Percentiles rank a stretch among this genome's conserved stretches.
These are phyloP conservation scores for Phrynocephalus guinanensis DNA, from an alignment of 2,797 vertebrate species.

Conservation along the genomic window DNA sequence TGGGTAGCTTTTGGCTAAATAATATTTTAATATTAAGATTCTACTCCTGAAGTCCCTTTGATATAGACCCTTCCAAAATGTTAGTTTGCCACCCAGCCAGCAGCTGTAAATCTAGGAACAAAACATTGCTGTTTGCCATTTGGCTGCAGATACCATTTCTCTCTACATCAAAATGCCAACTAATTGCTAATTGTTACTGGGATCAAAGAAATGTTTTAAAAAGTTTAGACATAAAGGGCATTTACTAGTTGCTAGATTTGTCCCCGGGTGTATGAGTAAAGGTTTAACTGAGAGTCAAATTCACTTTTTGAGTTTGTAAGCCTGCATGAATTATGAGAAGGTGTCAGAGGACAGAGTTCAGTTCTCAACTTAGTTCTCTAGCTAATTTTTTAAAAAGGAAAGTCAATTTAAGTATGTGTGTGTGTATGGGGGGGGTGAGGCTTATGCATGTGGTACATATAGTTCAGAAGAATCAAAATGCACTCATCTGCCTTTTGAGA, in stretches of 20 bases:
- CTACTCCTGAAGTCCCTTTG: conserved; percentile 17
- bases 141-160: conserved; percentile 47
- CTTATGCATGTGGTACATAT: no score
- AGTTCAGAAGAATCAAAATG: not conserved
- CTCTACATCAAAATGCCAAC: conserved; percentile 56
- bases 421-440: no score
- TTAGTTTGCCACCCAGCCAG: conserved; percentile 59
- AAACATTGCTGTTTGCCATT: conserved; percentile 49
- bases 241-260: conserved; percentile 47
- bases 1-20: not conserved
- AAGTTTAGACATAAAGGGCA: conserved; percentile 42
- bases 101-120: conserved; percentile 56
- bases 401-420: no score
- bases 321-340: not conserved
- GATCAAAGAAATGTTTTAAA: conserved; percentile 44
- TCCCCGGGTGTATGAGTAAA: conserved; percentile 24
- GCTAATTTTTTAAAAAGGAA: not conserved
- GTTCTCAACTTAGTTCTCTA: not conserved
- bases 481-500: not conserved
- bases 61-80: conserved; percentile 5
- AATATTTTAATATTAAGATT: conserved; percentile 12
- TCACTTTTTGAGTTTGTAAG: conserved; percentile 3
- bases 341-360: conserved; percentile 7
- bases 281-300: conserved; percentile 8
- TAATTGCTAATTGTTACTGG: conserved; percentile 67